Percentiles rank a stretch among this genome's conserved stretches.
These are phyloP conservation scores for Triops cancriformis DNA, from an alignment of 1,140 invertebrate species.

Conservation along the genomic window DNA sequence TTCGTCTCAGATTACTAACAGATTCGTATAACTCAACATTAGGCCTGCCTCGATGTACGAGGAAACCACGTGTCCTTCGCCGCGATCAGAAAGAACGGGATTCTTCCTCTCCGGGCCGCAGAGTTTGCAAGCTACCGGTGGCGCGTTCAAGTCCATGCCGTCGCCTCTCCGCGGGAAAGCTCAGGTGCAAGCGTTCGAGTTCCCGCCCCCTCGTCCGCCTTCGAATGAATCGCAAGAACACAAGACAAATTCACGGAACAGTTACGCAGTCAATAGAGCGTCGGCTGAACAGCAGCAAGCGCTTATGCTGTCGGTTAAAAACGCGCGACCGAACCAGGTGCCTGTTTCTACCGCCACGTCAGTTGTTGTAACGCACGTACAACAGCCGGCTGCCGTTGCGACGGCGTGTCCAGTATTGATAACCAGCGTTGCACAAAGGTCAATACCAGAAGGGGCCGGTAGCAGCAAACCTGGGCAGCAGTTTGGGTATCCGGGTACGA, in stretches of 20 bases:
- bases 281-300: background rate
- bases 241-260: background rate
- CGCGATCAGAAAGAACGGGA: background rate
- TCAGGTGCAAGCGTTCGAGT: constrained; percentile 2
- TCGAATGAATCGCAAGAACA: background rate
- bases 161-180: constrained; percentile 42
- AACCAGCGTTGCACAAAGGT: background rate
- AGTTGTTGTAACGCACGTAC: background rate
- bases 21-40: too few relatives aligned
- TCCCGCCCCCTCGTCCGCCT: background rate
- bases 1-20: background rate
- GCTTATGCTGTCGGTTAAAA: background rate
- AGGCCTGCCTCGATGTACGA: background rate
- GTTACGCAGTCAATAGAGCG: background rate
- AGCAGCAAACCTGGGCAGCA: background rate
- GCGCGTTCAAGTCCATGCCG: constrained; percentile 77
- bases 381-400: background rate
- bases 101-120: constrained; percentile 27
- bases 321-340: background rate
- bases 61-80: background rate
- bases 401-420: background rate
- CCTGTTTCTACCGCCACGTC: background rate
- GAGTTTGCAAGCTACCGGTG: constrained; percentile 71
- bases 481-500: background rate
- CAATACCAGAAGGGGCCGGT: background rate